Conservation (phyloP, 2,113 vertebrate genomes). For the Coturnix japonica region DNA sequence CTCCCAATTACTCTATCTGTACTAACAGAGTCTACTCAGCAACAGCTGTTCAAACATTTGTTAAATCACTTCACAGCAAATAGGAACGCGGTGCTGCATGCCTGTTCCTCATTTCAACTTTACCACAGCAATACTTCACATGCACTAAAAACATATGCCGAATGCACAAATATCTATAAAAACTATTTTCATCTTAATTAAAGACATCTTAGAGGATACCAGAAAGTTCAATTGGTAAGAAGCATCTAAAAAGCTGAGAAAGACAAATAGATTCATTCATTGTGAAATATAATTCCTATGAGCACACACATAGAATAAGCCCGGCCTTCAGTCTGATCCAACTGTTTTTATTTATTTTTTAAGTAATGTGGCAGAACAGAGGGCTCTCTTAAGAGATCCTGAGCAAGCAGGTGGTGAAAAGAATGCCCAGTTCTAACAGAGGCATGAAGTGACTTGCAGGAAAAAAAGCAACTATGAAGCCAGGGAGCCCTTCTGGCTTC, state of each 20-base stretch:
- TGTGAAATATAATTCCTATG: conserved; percentile 5
- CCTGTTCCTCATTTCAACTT: conserved; percentile 25
- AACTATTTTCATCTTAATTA: neutral
- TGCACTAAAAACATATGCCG: neutral
- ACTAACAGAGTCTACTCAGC: neutral
- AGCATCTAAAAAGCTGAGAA: neutral
- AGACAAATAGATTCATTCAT: conserved; percentile 27
- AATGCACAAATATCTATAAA: neutral
- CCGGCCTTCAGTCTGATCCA: neutral
- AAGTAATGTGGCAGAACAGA: neutral
- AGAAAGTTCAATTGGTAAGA: neutral
- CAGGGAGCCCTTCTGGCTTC: neutral
- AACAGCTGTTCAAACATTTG: conserved; percentile 73
- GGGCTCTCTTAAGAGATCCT: neutral
- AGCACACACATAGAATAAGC: neutral
- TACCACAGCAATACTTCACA: conserved; percentile 11
- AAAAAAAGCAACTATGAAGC: neutral
- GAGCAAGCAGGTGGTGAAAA: neutral
- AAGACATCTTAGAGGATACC: neutral
- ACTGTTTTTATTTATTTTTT: neutral
- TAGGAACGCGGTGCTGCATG: neutral
- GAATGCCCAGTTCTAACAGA: neutral
- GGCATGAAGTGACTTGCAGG: neutral
- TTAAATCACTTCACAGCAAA: conserved; percentile 71
- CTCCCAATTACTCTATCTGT: neutral